A percentile compares a stretch with the other conserved stretches of the same genome.
Evolutionary conservation across 2,888 invertebrate species (phyloP).

Genomic region (Cenopis cana): DNA sequence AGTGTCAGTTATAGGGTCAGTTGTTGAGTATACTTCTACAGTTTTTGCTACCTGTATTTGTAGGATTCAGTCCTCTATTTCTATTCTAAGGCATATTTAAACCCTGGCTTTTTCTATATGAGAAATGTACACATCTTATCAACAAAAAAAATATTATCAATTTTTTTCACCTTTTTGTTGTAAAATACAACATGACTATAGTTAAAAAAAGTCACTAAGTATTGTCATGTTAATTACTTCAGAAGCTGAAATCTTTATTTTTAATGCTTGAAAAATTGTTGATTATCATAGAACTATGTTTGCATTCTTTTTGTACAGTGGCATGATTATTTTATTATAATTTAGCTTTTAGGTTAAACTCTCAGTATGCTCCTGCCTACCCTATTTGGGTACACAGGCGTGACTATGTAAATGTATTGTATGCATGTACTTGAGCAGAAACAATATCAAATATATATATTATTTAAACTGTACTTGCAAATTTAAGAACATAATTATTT

Average conservation of each 20-base stretch:
- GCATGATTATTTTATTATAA: slow-evolving; percentile 23
- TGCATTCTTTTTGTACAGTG: slow-evolving; percentile 28
- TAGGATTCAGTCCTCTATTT: no score
- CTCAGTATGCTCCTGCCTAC: neutral
- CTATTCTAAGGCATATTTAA: neutral
- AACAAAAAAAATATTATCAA: no score
- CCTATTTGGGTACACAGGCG: no score
- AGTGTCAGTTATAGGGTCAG: no score
- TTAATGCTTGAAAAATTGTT: neutral
- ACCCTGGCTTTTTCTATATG: slow-evolving; percentile 34
- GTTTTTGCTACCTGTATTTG: no score
- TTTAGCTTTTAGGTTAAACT: neutral
- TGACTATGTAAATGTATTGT: no score
- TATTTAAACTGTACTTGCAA: neutral
- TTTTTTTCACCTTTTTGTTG: no score
- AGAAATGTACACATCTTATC: slow-evolving; percentile 27
- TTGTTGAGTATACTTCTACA: no score
- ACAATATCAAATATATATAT: neutral
- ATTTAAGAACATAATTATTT: neutral
- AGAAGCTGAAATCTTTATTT: neutral
- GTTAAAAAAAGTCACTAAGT: no score
- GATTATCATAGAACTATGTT: neutral
- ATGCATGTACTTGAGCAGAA: no score
- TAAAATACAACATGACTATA: no score
- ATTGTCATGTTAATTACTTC: no score